Evolutionary conservation across 2,797 vertebrate genomes (phyloP).

Genomic region (Eulemur rubriventer): DNA sequence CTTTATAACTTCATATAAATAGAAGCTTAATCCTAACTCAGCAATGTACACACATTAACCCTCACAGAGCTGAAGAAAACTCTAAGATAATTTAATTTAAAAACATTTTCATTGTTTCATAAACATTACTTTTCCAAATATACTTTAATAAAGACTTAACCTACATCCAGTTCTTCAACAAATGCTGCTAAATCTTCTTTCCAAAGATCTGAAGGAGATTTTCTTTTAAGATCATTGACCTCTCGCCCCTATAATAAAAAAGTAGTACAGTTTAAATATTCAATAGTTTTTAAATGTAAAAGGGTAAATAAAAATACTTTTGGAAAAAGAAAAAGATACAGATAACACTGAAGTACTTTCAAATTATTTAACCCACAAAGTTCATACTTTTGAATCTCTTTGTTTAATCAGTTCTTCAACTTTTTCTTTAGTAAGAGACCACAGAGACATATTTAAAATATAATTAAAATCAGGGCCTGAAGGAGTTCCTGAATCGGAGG

Average conservation of each 20-base stretch:
- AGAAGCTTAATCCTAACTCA: slow-evolving; percentile 14
- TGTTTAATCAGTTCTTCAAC: slow-evolving; percentile 97
- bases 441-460: slow-evolving; percentile 98
- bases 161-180: slow-evolving; percentile 95
- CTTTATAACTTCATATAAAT: neutral
- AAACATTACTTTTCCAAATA: slow-evolving; percentile 54
- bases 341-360: slow-evolving; percentile 53
- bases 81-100: neutral
- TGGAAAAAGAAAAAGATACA: slow-evolving; percentile 60
- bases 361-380: slow-evolving; percentile 64
- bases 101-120: slow-evolving; percentile 7
- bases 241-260: slow-evolving; percentile 90
- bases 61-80: slow-evolving; percentile 36
- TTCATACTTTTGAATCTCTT: slow-evolving; percentile 94
- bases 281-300: slow-evolving; percentile 43
- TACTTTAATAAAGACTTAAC: slow-evolving; percentile 79
- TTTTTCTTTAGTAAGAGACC: slow-evolving; percentile 98
- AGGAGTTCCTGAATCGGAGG: slow-evolving; percentile 91
- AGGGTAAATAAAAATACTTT: slow-evolving; percentile 65
- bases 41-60: neutral
- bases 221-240: slow-evolving; percentile 93
- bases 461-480: slow-evolving; percentile 98
- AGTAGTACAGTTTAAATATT: slow-evolving; percentile 43
- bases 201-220: slow-evolving; percentile 95
- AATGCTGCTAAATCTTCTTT: slow-evolving; percentile 97